A percentile compares a stretch with the other conserved stretches of the same genome.
These are phyloP conservation scores for Heteromormyrus szaboi DNA, from an alignment of 2,797 vertebrate species.

Conservation along the genomic window DNA sequence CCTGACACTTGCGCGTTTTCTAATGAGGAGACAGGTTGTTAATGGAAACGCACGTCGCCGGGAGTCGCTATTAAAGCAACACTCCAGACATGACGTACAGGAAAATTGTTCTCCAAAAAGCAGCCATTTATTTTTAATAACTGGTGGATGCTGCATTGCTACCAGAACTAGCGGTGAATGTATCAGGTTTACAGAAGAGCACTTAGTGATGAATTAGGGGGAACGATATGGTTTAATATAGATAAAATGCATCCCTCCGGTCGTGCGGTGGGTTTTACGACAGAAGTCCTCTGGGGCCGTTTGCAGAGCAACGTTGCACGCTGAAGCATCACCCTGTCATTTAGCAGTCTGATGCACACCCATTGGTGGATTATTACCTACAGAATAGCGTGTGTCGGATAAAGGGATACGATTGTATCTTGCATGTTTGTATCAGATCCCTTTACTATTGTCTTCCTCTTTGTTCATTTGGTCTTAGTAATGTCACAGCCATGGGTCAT, in stretches of 20 bases:
- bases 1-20: not conserved
- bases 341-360: not conserved
- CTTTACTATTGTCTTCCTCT: not conserved
- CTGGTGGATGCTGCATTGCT: not conserved
- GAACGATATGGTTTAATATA: not conserved
- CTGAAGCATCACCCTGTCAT: not conserved
- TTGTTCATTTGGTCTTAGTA: not conserved
- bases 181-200: not conserved
- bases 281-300: not conserved
- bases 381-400: not conserved
- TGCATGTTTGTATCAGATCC: not conserved
- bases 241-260: not conserved
- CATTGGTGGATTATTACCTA: not conserved
- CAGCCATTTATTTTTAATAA: slow-evolving; percentile 1
- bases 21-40: slow-evolving; percentile 10
- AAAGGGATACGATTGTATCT: not conserved
- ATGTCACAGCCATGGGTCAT: not conserved
- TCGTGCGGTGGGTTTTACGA: not conserved
- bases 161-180: not conserved
- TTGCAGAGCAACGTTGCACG: not conserved
- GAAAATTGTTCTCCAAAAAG: not conserved
- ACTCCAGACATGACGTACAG: not conserved
- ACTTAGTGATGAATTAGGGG: not conserved
- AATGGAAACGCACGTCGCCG: not conserved
- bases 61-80: not conserved